Base-by-base conservation (phyloP, 1,140 invertebrate genomes). In the Cydia fagiglandana region DNA sequence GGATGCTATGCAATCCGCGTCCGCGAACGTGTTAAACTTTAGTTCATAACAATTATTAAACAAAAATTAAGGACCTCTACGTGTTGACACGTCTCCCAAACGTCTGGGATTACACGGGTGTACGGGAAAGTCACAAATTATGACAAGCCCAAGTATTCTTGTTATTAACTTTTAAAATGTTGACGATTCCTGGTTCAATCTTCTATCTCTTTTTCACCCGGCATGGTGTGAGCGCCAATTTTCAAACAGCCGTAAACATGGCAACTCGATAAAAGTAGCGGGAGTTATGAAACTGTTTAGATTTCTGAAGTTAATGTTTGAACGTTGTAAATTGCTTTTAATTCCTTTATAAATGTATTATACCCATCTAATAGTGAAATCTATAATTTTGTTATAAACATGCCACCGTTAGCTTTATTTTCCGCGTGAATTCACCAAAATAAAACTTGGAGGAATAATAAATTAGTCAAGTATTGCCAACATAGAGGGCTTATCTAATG, bases 201-300 rank as follows among this genome's bases (percentile, higher is more conserved):
- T 50, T 81, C 79, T 76, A 24, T 89, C 87, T 85, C 85, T 82
- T 80, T 91, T 85, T 85, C 83, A 81, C 75, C 77, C 56, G 66
- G 66, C 81, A 56, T 41, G 56, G 73, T 64, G 64, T 75, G 79
- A 81, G 87, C 89, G 88, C 80, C 78, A 86, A 79, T 80, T 90
- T 70, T 89, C 76, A 84, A 91, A 91, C 79, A 80, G 81, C 77
- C 73, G 77, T 76, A 77, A 84, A 83, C 77, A 86, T 86, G 81
- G 83, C 79, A 83, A 78, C 78, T 79, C 64, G 73, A 76, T 75
- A 6, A 64, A 73, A 64, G 47, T 56, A 76, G 86, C 88, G 89
- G 84, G 81, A 89, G 81, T 83, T 87, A 85, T 81, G 79, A 88
- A 89, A 75, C 45, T 75, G 7, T 66, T 66, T 66, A 45, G n/a